phyloP scores from a whole-genome alignment of 2,888 invertebrate genomes.

The Psylliodes chrysocephalus region DNA sequence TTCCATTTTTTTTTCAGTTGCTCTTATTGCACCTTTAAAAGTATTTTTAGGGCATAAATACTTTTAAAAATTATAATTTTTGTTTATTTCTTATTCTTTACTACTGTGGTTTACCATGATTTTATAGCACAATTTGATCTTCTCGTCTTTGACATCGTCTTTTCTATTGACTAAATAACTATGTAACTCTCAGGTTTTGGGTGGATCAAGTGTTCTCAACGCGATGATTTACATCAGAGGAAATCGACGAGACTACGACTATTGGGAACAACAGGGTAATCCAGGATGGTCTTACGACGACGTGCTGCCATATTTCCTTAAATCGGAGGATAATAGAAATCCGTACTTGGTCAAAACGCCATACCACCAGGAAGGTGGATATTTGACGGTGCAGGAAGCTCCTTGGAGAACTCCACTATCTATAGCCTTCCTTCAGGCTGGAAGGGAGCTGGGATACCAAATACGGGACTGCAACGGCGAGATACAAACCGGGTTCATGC shows the following conservation, averaged over 20 bases:
- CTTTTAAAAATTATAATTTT: too few species aligned
- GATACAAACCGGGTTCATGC: constrained; percentile 86
- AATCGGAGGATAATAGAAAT: constrained; percentile 89
- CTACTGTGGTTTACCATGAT: too few species aligned
- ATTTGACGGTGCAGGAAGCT: constrained; percentile 84
- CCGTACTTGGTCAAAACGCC: constrained; percentile 80
- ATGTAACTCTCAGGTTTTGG: constrained; percentile 74
- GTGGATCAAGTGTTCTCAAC: constrained; percentile 88
- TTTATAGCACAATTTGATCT: too few species aligned
- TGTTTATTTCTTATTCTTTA: too few species aligned
- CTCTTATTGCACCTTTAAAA: too few species aligned
- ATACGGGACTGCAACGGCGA: constrained; percentile 85
- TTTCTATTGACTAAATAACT: too few species aligned
- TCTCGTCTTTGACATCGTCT: too few species aligned
- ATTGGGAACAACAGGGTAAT: constrained; percentile 86
- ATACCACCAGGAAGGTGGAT: constrained; percentile 83
- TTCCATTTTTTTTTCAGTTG: too few species aligned
- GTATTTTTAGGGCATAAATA: too few species aligned
- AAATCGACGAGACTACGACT: constrained; percentile 86
- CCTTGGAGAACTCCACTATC: constrained; percentile 86
- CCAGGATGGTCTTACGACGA: constrained; percentile 87
- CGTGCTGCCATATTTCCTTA: constrained; percentile 85
- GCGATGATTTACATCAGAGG: constrained; percentile 94
- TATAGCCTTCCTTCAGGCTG: constrained; percentile 85
- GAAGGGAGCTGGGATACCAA: constrained; percentile 83